Percentiles rank a stretch among this genome's conserved stretches.
phyloP scores from a whole-genome alignment of 2,888 invertebrate genomes.

The Phrixothrix hirtus region DNA sequence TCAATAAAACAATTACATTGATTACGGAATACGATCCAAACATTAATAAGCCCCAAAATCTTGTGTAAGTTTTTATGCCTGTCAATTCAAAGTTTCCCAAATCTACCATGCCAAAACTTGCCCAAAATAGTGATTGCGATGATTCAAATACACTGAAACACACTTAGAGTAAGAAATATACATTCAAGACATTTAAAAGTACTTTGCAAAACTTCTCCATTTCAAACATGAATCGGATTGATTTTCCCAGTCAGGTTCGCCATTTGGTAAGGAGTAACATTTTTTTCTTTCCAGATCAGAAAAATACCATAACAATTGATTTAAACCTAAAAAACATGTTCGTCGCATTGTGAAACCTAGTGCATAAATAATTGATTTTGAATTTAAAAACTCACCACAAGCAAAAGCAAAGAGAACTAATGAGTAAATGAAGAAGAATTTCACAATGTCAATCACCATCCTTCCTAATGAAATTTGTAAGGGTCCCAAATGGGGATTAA shows the following conservation, averaged over 20 bases:
- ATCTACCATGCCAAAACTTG: constrained; percentile 91
- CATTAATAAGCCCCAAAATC: constrained; percentile 95
- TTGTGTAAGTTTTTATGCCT: constrained; percentile 86
- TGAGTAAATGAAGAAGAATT: constrained; percentile 89
- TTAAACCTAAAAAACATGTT: constrained; percentile 61
- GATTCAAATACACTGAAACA: constrained; percentile 84
- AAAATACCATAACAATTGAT: constrained; percentile 94
- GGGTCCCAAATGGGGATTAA: constrained; percentile 90
- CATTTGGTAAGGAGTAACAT: constrained; percentile 73
- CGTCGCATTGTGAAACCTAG: too few relatives aligned
- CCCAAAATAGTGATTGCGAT: constrained; percentile 95
- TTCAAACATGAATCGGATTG: constrained; percentile 79
- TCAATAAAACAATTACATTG: constrained; percentile 90
- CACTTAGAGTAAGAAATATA: constrained; percentile 1
- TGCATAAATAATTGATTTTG: too few relatives aligned
- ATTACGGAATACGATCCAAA: constrained; percentile 95
- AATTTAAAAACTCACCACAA: constrained; percentile 74
- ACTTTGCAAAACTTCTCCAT: constrained; percentile 87
- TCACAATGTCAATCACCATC: constrained; percentile 89
- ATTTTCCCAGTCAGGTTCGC: constrained; percentile 75
- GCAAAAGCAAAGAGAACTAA: constrained; percentile 90
- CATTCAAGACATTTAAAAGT: constrained; percentile 45
- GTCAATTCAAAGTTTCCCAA: constrained; percentile 85
- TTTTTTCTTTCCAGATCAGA: constrained; percentile 82
- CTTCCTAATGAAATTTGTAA: constrained; percentile 88